A percentile compares a stretch with the other conserved stretches of the same genome.
These are phyloP conservation scores for Aurelia sp. DNA, from an alignment of 30 jellyfish, hydroid and myxozoan species.

Conservation along the genomic window DNA sequence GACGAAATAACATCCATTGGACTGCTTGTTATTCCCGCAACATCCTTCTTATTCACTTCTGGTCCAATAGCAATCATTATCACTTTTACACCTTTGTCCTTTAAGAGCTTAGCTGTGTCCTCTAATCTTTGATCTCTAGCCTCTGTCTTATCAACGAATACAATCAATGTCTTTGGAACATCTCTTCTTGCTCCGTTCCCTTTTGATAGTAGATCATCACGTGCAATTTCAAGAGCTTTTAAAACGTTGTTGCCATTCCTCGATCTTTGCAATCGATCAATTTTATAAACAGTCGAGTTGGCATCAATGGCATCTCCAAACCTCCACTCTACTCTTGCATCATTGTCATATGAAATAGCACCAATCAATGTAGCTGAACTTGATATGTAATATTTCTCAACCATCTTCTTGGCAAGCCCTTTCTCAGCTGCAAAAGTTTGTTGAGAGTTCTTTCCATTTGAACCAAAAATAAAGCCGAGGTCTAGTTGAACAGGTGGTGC, in stretches of 20 bases:
- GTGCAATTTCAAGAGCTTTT: too few relatives aligned
- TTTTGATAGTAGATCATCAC: too few relatives aligned
- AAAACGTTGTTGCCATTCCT: too few relatives aligned
- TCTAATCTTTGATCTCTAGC: too few relatives aligned
- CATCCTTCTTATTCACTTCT: not conserved
- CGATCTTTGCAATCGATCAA: conserved; percentile 13
- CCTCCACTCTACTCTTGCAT: conserved; percentile 39
- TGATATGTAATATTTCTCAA: conserved; percentile 62
- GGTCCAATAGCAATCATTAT: too few relatives aligned
- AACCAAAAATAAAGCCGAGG: conserved; percentile 68
- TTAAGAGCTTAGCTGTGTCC: too few relatives aligned
- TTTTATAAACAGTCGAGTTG: not conserved
- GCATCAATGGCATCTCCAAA: conserved; percentile 50
- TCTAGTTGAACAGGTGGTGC: conserved; percentile 45
- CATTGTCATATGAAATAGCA: conserved; percentile 55
- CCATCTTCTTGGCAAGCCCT: conserved; percentile 26
- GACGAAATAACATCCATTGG: not conserved
- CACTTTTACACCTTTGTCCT: too few relatives aligned
- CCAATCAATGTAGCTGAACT: conserved; percentile 61
- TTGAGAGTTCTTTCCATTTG: conserved; percentile 25
- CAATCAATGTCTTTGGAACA: too few relatives aligned
- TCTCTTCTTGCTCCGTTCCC: too few relatives aligned
- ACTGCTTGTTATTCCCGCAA: conserved; percentile 14
- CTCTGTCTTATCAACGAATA: too few relatives aligned
- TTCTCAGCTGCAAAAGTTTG: conserved; percentile 40